Base-by-base conservation (phyloP, 2,113 vertebrate genomes). In the Oryzias woworae region DNA sequence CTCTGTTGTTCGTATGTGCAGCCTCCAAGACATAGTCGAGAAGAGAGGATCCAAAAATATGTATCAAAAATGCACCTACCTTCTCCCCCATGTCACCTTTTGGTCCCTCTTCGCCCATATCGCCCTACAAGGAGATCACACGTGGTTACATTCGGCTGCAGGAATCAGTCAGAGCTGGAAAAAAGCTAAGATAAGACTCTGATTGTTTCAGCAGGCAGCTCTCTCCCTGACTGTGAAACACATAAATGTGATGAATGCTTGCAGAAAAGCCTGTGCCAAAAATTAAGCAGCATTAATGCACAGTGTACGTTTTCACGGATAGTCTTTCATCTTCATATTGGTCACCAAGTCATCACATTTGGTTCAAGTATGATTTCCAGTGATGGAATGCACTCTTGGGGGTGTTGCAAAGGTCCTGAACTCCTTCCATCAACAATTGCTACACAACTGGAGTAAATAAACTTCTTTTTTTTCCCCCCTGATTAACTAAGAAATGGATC, bases 61-160 rank as follows among this genome's bases (percentile, higher is more conserved):
- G 23, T 17, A 66, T 43, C 26, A 20, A 42, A 15, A 73, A 70
- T 22, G 69, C 50, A 22, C 54, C 18, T 94, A 99, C 96, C 97
- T 99, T 98, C 89, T 94, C 94, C 42, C 96, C 96, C 0, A 81
- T 43, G 28, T 95, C 94, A 72, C 97, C 97, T 87, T 95, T 99
- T 3, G 61, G 90, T 41, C 97, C 97, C 18, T 90, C 90, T 78
- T 96, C 93, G 6, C 96, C 97, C 89, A 92, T 77, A 64, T 97
- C 95, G 47, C 96, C 97, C 96, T 99, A 71, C 20, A 60, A 79
- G 14, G 14, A 66, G 71, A 81, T 56, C 51, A 68, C 14, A 85
- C 41, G 14, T 4, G 47, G 43, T 66, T 45, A 26, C 24, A 53
- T 41, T 71, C 47, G 53, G 22, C 44, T 0, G 1, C 18, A 54